A percentile compares a stretch with the other conserved stretches of the same genome.
Evolutionary conservation across 2,888 invertebrate genomes (phyloP).

Genomic region (Nipponacmea schrenckii): DNA sequence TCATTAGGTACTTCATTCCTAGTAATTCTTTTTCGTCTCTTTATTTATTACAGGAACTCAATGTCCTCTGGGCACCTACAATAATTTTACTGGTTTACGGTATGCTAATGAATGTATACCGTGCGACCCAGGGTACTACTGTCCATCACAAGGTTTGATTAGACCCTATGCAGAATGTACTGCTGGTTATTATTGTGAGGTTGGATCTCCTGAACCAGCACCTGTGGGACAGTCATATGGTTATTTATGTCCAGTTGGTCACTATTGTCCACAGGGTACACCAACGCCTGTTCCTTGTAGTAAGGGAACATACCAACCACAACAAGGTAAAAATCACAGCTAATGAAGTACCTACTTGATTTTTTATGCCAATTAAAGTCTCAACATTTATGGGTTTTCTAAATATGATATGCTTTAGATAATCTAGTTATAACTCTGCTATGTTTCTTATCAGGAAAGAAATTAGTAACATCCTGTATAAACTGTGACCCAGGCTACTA

Average conservation of each 20-base stretch:
- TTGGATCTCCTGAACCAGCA: constrained; percentile 44
- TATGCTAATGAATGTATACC: constrained; percentile 52
- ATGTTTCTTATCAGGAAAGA: constrained; percentile 41
- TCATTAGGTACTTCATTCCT: too few relatives aligned
- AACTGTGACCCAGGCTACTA: constrained; percentile 50
- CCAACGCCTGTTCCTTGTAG: constrained; percentile 54
- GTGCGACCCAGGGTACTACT: constrained; percentile 61
- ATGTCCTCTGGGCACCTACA: constrained; percentile 60
- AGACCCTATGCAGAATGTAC: constrained; percentile 48
- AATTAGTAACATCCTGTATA: constrained; percentile 42
- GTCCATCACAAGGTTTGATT: constrained; percentile 49
- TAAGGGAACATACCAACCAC: constrained; percentile 58
- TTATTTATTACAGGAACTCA: constrained; percentile 35
- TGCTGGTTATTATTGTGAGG: constrained; percentile 60
- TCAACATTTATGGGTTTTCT: too few relatives aligned
- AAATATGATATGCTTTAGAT: too few relatives aligned
- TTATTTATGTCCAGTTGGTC: constrained; percentile 57
- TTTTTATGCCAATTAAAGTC: too few relatives aligned
- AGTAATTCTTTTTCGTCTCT: too few relatives aligned
- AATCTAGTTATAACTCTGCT: too few relatives aligned
- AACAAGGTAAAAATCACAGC: constrained; percentile 47
- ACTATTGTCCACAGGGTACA: constrained; percentile 61
- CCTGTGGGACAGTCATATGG: constrained; percentile 55
- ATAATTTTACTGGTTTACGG: constrained; percentile 56
- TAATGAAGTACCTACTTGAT: too few relatives aligned